Conservation (phyloP, 2,113 vertebrate species). For the Micromys minutus region DNA sequence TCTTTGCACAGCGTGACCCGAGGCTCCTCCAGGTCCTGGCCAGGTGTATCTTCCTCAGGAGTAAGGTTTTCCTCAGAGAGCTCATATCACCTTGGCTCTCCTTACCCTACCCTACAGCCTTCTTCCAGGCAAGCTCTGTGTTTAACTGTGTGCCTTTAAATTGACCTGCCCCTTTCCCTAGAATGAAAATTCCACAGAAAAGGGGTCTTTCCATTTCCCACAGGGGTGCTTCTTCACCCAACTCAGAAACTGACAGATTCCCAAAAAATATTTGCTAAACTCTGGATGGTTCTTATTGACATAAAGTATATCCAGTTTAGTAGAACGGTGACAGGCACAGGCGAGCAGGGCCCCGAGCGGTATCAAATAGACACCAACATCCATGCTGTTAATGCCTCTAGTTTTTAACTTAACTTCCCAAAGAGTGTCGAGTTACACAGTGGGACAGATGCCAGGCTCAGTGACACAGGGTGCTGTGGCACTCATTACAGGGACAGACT, state of each 20-base stretch:
- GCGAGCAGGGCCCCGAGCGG: background rate
- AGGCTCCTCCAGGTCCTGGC: fast-evolving
- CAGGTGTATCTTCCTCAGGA: background rate
- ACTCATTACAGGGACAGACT: background rate
- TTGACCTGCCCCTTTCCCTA: background rate
- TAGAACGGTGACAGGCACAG: background rate
- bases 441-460: background rate
- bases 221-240: background rate
- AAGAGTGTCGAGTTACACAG: background rate
- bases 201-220: background rate
- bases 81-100: background rate
- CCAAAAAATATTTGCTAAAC: background rate
- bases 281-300: background rate
- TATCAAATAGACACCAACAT: background rate
- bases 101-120: background rate
- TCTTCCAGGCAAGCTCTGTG: background rate
- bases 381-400: background rate
- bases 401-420: background rate
- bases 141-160: background rate
- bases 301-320: background rate
- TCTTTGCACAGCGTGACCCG: background rate
- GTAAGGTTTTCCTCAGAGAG: background rate
- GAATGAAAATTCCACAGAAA: background rate
- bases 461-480: background rate
- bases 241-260: background rate